Percentiles rank a stretch among this genome's conserved stretches.
These are phyloP conservation scores for Xylota segnis DNA, from an alignment of 2,888 invertebrate genomes.

Conservation along the genomic window DNA sequence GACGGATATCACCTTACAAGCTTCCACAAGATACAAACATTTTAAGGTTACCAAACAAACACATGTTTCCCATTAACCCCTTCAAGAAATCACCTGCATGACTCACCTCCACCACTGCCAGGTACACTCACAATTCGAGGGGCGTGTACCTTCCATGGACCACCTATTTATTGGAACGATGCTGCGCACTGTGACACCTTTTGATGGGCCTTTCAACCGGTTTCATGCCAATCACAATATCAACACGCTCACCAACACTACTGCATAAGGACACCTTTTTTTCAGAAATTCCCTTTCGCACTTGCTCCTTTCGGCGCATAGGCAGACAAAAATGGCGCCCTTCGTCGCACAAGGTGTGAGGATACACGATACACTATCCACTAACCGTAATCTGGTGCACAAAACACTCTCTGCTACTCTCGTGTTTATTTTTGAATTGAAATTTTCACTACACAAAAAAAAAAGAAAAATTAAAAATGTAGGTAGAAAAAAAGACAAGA, in stretches of 20 bases:
- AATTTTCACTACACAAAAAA: constrained; percentile 22
- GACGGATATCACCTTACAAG: too few relatives aligned
- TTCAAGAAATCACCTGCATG: constrained; percentile 19
- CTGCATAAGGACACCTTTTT: constrained; percentile 20
- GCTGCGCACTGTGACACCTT: constrained; percentile 65
- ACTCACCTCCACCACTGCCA: constrained; percentile 62
- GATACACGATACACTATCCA: constrained; percentile 19
- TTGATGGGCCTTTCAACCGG: constrained; percentile 64
- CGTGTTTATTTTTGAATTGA: constrained; percentile 53
- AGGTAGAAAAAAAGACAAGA: constrained; percentile 21
- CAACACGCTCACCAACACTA: constrained; percentile 23
- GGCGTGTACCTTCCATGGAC: constrained; percentile 49
- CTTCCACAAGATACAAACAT: background rate
- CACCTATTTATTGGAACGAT: constrained; percentile 70
- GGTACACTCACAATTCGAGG: constrained; percentile 21
- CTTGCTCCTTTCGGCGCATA: constrained; percentile 50
- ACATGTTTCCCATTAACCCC: background rate
- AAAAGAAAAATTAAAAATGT: constrained; percentile 20
- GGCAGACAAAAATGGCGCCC: constrained; percentile 72
- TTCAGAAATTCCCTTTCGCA: constrained; percentile 38
- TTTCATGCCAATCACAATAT: constrained; percentile 64
- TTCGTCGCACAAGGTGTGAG: constrained; percentile 64
- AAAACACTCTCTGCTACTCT: constrained; percentile 31
- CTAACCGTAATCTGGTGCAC: constrained; percentile 36
- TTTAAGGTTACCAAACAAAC: background rate